Base-by-base conservation (phyloP, 2,888 invertebrate genomes). In the Caenorhabditis wallacei region DNA sequence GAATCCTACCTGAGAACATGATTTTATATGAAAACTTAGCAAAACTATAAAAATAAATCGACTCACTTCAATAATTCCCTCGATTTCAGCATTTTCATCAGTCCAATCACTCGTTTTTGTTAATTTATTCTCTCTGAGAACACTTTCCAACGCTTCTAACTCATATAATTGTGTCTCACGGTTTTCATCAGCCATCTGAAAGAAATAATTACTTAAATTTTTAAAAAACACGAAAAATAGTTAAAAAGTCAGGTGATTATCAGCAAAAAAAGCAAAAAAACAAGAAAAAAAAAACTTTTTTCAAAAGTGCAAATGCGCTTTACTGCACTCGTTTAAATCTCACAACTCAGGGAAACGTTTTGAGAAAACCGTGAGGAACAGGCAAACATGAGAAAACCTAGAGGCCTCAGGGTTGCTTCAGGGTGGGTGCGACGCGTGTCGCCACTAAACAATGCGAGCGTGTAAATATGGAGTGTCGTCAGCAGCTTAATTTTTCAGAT, bases 81-180 rank as follows among this genome's bases (percentile, higher is more conserved):
- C 54, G 22, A 80, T 74, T 63, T 59, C 57, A 13, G 48, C 48
- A 37, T 30, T 54, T 13, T n/a, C n/a, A 46, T 74, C 63, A 0
- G 37, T 59, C 80, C 80, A 80, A 63, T 80, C 69, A 40, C 68
- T 74, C 7, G 43, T 66, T 68, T 74, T 80, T 20, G 53, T 61
- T 18, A 80, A 10, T 56, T 80, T 80, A 11, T 69, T 74, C 40
- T 80, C 80, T 22, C 74, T 20, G n/a, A 80, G 69, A 10, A 72
- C 74, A 61, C 80, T 80, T 68, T 80, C 80, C 16, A 80, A 56
- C 48, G 80, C 80, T 61, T 80, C 80, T 35, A 80, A 22, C 48
- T 80, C 80, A 46, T 3, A 61, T 35, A 74, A 40, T 63, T 80
- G 80, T 24, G 37, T 53, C 40, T 80, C 61, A 13, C 74, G 64